phyloP scores from a whole-genome alignment of 2,113 vertebrate species.

The Trematocara stigmaticum region DNA sequence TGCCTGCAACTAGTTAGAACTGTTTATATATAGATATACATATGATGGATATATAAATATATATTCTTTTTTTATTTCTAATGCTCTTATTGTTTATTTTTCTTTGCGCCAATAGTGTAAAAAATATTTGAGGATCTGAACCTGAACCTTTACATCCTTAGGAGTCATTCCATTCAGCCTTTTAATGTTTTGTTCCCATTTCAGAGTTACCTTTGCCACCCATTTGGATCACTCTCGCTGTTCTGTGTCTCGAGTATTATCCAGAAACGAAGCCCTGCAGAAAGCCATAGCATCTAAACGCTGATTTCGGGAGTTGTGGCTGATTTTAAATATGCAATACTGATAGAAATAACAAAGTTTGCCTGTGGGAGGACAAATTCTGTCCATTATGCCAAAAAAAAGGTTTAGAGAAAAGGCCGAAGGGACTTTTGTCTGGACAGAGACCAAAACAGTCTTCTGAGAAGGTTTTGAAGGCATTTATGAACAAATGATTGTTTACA shows the following conservation, averaged over 20 bases:
- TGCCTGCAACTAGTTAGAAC: conserved; percentile 69
- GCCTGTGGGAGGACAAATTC: conserved; percentile 11
- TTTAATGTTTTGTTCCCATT: conserved; percentile 16
- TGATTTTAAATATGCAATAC: conserved; percentile 45
- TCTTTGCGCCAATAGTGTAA: conserved; percentile 68
- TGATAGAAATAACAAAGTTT: not conserved
- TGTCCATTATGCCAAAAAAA: conserved; percentile 17
- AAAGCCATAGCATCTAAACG: conserved; percentile 33
- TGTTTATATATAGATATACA: conserved; percentile 76
- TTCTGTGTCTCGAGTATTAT: conserved; percentile 9
- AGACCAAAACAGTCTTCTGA: not conserved
- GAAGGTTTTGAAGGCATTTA: conserved; percentile 34
- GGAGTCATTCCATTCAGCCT: conserved; percentile 59
- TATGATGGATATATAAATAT: conserved; percentile 68
- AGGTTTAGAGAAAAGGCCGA: conserved; percentile 6
- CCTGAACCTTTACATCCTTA: conserved; percentile 49
- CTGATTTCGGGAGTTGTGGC: not conserved
- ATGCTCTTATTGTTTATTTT: conserved; percentile 43
- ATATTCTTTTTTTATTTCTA: conserved; percentile 63
- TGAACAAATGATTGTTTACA: conserved; percentile 58
- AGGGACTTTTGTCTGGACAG: conserved; percentile 10
- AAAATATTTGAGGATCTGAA: conserved; percentile 54
- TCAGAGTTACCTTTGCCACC: not conserved
- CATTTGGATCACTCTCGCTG: not conserved
- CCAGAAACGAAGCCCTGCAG: conserved; percentile 12